Evolutionary conservation across 2,113 vertebrate genomes (phyloP), one percentile per base, ranked within the genome.

Genomic region (Artemisiospiza belli): DNA sequence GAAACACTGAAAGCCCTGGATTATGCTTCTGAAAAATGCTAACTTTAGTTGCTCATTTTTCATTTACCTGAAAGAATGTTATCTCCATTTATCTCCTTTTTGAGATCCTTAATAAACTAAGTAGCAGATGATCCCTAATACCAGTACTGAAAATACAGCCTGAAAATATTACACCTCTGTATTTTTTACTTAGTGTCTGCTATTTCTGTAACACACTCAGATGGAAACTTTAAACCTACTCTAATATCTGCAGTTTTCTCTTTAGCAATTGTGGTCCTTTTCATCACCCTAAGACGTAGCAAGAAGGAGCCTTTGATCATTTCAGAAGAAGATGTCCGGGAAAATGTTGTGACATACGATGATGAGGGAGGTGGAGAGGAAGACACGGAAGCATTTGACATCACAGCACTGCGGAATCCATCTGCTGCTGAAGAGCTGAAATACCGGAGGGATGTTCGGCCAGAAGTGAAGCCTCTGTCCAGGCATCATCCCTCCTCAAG

Each of bases 381-480:
- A 90, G 99, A 99, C 97, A 99, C 99, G 0, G 99, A 99, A 92
- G 99, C 99, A 47, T 99, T 99, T 47, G 99, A 99, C 97, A 99
- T 99, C 94, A 98, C 98, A 6, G 99, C 99, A 10, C 96, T 99
- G 41, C 97, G 99, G 33, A 99, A 99, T 87, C 99, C 99, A 0
- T 98, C 98, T 2, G 99, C 98, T 6, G 99, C 99, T 0, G 99
- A 99, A 96, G 99, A 99, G 94, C 97, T 99, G 43, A 99, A 98
- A 89, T 99, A 99, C 92, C 96, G 99, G 12, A 97, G 99, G 77
- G 99, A 99, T 89, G 95, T 99, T 68, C 98, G 97, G 7, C 99
- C 99, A 1, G 99, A 99, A 27, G 96, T 98, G 74, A 96, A 94
- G 62, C 43, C 96, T 92, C 80, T 96, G 24, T 90, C 97, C 64